phyloP scores from a whole-genome alignment of 2,888 invertebrate species.

The Melipona bicolor region DNA sequence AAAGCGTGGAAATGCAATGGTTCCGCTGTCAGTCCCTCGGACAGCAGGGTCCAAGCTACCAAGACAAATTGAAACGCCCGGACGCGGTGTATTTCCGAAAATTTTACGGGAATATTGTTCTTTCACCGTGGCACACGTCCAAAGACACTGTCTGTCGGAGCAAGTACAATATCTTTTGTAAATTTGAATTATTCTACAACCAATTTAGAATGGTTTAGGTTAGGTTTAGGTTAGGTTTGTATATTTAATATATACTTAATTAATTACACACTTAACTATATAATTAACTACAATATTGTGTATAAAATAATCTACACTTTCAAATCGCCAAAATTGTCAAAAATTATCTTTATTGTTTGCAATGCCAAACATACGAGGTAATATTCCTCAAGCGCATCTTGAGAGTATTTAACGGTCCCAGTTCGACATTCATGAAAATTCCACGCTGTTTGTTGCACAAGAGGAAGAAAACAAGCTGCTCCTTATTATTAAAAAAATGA shows the following conservation, averaged over 20 bases:
- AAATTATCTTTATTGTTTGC: background rate
- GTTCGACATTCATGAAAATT: slow-evolving; percentile 1
- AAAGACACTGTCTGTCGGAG: background rate
- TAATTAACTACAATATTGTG: no score
- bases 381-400: background rate
- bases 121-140: background rate
- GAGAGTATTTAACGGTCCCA: slow-evolving; percentile 9
- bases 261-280: no score
- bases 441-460: background rate
- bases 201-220: no score
- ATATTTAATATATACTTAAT: no score
- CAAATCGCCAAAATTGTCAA: no score
- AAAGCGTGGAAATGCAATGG: slow-evolving; percentile 65
- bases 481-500: background rate
- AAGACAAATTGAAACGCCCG: slow-evolving; percentile 32
- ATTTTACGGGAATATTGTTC: slow-evolving; percentile 4
- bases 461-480: background rate
- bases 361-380: slow-evolving; percentile 6
- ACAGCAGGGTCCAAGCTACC: slow-evolving; percentile 16
- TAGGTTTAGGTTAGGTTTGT: no score
- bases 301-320: background rate
- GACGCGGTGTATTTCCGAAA: background rate
- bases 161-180: background rate
- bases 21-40: slow-evolving; percentile 54
- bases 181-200: no score